A percentile compares a stretch with the other conserved stretches of the same genome.
Conservation (phyloP, 2,888 invertebrate genomes). For the Limenitis camilla region DNA sequence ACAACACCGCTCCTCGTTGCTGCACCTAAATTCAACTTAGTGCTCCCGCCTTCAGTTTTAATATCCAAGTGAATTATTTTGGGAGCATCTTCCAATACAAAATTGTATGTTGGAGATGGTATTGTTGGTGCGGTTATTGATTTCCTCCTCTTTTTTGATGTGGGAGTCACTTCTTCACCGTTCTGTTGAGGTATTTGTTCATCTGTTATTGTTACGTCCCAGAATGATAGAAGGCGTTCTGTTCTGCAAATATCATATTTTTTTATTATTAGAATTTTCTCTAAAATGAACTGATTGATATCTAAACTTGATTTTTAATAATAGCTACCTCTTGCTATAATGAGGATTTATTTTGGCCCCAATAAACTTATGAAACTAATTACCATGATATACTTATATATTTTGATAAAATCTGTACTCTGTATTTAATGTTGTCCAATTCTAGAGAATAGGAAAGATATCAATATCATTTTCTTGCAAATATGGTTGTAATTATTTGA, state of each 20-base stretch:
- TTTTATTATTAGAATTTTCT: background rate
- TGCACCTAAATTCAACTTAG: conserved; percentile 65
- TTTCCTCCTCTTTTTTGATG: conserved; percentile 52
- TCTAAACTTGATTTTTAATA: too few relatives aligned
- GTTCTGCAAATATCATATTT: conserved; percentile 40
- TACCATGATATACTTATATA: too few relatives aligned
- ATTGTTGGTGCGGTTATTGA: conserved; percentile 31
- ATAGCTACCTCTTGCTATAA: too few relatives aligned
- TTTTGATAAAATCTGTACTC: too few relatives aligned
- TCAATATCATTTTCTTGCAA: background rate
- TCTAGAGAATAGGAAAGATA: background rate
- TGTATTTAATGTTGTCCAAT: too few relatives aligned
- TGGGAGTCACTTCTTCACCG: conserved; percentile 47
- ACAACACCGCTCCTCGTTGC: conserved; percentile 85
- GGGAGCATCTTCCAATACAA: conserved; percentile 82
- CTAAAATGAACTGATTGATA: background rate
- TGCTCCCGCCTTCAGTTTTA: conserved; percentile 65
- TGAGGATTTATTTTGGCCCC: too few relatives aligned
- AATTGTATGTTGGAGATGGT: conserved; percentile 61
- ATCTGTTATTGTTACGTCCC: conserved; percentile 57
- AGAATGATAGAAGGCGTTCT: conserved; percentile 64
- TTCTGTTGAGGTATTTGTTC: conserved; percentile 44
- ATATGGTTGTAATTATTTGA: background rate
- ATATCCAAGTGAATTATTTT: conserved; percentile 61
- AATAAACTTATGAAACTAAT: too few relatives aligned